Conservation (phyloP, 2,797 vertebrate genomes). For the Gadopsis marmoratus region DNA sequence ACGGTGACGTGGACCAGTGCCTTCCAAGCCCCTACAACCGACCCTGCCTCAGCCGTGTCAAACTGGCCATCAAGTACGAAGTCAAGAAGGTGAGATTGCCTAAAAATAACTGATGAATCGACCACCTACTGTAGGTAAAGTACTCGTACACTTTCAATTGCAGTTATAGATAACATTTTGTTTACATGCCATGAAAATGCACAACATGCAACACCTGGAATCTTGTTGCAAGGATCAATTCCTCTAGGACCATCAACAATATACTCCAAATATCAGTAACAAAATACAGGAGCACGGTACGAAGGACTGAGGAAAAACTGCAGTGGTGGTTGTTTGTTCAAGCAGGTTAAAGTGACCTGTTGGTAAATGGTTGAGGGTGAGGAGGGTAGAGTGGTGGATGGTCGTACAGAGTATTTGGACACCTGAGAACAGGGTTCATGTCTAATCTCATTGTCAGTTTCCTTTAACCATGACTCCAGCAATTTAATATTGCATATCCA, state of each 20-base stretch:
- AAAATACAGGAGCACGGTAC: background rate
- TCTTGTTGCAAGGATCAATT: background rate
- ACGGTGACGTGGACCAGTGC: conserved; percentile 93
- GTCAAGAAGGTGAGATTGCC: conserved; percentile 92
- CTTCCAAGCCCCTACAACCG: conserved; percentile 90
- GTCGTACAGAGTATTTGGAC: background rate
- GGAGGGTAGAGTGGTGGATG: background rate
- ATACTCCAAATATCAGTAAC: background rate
- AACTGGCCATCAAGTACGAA: conserved; percentile 96
- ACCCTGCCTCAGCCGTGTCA: conserved; percentile 94
- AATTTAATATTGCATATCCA: too few relatives aligned
- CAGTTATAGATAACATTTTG: background rate
- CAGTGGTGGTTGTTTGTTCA: background rate
- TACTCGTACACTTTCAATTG: background rate
- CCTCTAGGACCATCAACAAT: background rate
- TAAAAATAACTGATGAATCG: background rate
- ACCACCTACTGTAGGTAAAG: background rate
- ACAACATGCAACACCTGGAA: background rate
- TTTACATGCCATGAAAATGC: background rate
- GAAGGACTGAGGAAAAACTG: background rate
- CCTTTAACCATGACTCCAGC: background rate
- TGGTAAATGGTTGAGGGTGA: background rate
- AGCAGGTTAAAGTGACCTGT: background rate
- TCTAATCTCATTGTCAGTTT: background rate
- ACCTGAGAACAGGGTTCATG: background rate